Conservation (phyloP, 2,113 vertebrate species). For the Haliaeetus leucogaster region DNA sequence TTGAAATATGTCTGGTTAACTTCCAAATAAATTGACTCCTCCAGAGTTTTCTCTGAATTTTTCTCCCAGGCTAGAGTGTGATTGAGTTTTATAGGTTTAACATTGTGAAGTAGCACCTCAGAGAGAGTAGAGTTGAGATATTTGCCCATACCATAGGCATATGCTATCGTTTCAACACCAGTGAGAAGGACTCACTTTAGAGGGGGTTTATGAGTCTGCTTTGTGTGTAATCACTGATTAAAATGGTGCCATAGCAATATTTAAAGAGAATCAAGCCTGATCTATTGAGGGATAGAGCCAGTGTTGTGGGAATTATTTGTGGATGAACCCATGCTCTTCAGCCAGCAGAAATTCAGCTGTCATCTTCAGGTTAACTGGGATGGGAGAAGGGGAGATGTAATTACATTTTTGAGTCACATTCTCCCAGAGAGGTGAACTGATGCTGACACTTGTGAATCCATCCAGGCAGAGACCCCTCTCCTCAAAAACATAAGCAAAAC, state of each 20-base stretch:
- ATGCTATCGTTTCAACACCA: background rate
- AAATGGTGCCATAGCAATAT: conserved; percentile 18
- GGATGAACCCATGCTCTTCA: background rate
- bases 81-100: conserved; percentile 70
- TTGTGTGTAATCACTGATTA: conserved; percentile 39
- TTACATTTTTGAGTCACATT: background rate
- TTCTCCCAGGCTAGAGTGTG: conserved; percentile 61
- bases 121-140: conserved; percentile 19
- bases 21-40: conserved; percentile 71
- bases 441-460: background rate
- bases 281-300: background rate
- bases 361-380: background rate
- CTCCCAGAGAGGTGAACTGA: background rate
- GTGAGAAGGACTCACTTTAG: background rate
- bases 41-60: conserved; percentile 60
- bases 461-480: background rate
- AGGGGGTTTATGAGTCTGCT: conserved; percentile 12
- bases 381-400: background rate
- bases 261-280: background rate
- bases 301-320: background rate
- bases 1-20: conserved; percentile 74
- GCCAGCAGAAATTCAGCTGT: background rate
- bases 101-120: conserved; percentile 54
- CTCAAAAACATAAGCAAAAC: background rate
- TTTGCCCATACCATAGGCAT: background rate